A percentile compares a stretch with the other conserved stretches of the same genome.
Evolutionary conservation across 2,797 vertebrate genomes (phyloP).

Genomic region (Sciurus carolinensis): DNA sequence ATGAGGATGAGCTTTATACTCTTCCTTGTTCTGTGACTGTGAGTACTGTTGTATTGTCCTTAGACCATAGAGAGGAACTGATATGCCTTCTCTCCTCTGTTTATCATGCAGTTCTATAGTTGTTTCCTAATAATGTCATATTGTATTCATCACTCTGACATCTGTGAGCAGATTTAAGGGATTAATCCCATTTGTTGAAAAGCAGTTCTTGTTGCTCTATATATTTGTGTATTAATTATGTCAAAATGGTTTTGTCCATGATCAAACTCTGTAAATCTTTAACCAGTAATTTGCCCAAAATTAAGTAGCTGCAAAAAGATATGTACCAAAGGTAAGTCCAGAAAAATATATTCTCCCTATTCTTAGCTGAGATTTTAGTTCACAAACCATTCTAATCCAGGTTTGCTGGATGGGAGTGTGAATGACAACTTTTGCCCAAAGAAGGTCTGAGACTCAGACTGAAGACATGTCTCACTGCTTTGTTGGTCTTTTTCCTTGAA

Average conservation of each 20-base stretch:
- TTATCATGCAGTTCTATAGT: neutral
- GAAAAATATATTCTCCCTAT: neutral
- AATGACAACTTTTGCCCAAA: neutral
- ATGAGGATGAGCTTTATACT: neutral
- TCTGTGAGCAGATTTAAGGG: neutral
- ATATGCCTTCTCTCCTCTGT: neutral
- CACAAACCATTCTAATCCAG: neutral
- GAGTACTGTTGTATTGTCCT: neutral
- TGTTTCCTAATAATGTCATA: neutral
- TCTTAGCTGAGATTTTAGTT: neutral
- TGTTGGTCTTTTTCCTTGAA: neutral
- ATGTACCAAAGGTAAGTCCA: neutral
- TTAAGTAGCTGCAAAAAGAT: slow-evolving; percentile 8
- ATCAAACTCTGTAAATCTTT: slow-evolving; percentile 39
- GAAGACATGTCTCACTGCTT: neutral
- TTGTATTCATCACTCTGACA: neutral
- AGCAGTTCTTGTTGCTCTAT: slow-evolving; percentile 26
- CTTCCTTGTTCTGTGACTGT: neutral
- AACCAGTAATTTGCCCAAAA: neutral
- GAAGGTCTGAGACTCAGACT: neutral
- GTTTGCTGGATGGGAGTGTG: neutral
- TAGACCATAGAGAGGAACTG: neutral
- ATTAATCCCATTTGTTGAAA: slow-evolving; percentile 43
- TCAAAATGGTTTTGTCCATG: slow-evolving; percentile 32
- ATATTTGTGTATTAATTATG: slow-evolving; percentile 17